A percentile compares a stretch with the other conserved stretches of the same genome.
Evolutionary conservation across 2,797 vertebrate species (phyloP).

Genomic region (Halcyon smyrnensis): DNA sequence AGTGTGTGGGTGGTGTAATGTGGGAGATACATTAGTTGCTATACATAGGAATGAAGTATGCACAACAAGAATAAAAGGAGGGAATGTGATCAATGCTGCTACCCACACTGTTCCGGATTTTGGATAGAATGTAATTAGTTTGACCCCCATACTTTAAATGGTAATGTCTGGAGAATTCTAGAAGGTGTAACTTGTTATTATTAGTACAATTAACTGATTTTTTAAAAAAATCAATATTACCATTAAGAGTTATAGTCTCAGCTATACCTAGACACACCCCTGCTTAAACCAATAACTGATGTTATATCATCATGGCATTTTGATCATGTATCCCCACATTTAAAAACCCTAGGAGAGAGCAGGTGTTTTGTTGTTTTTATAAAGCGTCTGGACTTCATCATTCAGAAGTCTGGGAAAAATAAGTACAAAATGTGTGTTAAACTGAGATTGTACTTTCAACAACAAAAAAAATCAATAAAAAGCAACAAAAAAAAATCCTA

Average conservation of each 20-base stretch:
- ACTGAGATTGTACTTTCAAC: constrained; percentile 56
- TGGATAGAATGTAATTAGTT: neutral
- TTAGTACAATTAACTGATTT: neutral
- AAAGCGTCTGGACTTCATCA: neutral
- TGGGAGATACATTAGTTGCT: constrained; percentile 49
- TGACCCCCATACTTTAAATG: neutral
- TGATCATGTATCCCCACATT: neutral
- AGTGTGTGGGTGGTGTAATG: constrained; percentile 17
- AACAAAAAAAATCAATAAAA: constrained; percentile 64
- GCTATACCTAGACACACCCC: neutral
- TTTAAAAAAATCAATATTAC: neutral
- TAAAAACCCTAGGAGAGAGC: constrained; percentile 16
- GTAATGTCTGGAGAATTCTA: constrained; percentile 13
- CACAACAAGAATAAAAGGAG: constrained; percentile 9
- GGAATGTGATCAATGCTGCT: constrained; percentile 2
- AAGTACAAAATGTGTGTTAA: constrained; percentile 49
- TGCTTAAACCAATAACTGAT: neutral
- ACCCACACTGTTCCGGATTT: constrained; percentile 4
- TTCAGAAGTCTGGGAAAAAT: constrained; percentile 45
- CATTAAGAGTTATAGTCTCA: neutral
- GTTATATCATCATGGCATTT: constrained; percentile 8
- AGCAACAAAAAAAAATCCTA: constrained; percentile 36
- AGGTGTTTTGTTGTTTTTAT: constrained; percentile 33
- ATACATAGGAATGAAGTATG: constrained; percentile 29
- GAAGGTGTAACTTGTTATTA: neutral